Percentiles rank a stretch among this genome's conserved stretches.
Evolutionary conservation across 2,888 invertebrate genomes (phyloP).

Genomic region (Cephus rjabovi): DNA sequence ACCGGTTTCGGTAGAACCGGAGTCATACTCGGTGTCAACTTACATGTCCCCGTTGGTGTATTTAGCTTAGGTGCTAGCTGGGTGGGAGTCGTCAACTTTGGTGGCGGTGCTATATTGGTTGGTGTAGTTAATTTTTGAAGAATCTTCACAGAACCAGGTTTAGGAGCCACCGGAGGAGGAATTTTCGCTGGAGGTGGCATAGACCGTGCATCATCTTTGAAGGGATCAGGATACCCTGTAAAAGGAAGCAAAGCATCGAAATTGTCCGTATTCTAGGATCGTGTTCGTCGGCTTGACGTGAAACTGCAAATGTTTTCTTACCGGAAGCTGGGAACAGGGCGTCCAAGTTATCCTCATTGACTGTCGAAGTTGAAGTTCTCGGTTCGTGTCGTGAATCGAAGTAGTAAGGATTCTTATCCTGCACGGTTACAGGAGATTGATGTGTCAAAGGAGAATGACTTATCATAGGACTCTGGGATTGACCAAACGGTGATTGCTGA

Average conservation of each 20-base stretch:
- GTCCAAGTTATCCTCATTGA: conserved; percentile 68
- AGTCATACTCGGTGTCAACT: conserved; percentile 24
- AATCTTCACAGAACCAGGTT: conserved; percentile 51
- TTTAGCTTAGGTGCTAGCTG: conserved; percentile 46
- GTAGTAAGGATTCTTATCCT: conserved; percentile 55
- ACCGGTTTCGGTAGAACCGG: conserved; percentile 56
- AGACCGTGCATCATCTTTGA: conserved; percentile 70
- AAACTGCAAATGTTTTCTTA: conserved; percentile 32
- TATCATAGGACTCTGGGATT: conserved; percentile 57
- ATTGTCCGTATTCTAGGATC: background rate
- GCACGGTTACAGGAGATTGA: conserved; percentile 61
- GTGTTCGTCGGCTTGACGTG: background rate
- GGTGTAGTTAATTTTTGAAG: conserved; percentile 53
- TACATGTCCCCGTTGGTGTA: conserved; percentile 36
- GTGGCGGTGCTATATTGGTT: conserved; percentile 45
- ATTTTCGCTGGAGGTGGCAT: conserved; percentile 58
- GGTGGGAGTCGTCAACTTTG: conserved; percentile 56
- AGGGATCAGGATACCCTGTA: conserved; percentile 76
- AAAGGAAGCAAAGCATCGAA: background rate
- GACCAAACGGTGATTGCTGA: conserved; percentile 50
- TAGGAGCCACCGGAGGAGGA: conserved; percentile 60
- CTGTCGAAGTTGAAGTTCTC: conserved; percentile 29
- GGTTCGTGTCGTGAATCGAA: conserved; percentile 52
- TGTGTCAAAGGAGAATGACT: conserved; percentile 56
- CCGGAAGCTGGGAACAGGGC: conserved; percentile 75